Conservation (phyloP, 2,797 vertebrate genomes). For the Chloroceryle amazona region DNA sequence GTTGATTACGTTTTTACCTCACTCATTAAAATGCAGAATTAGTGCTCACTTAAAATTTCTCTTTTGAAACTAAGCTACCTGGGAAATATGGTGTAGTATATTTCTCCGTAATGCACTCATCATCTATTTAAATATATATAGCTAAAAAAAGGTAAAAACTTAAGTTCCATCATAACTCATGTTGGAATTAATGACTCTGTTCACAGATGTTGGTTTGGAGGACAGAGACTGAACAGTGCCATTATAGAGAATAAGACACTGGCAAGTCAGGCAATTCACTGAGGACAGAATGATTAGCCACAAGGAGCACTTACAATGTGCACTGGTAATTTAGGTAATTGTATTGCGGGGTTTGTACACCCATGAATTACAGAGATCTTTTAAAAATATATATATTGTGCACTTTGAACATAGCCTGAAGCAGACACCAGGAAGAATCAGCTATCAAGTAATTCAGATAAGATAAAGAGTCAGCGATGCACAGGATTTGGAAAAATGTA, state of each 20-base stretch:
- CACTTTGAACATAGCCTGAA: slow-evolving; percentile 87
- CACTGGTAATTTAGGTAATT: slow-evolving; percentile 87
- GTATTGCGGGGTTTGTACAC: slow-evolving; percentile 83
- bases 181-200: not conserved
- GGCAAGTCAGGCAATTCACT: slow-evolving; percentile 55
- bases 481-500: not conserved
- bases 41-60: not conserved
- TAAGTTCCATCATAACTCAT: not conserved
- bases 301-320: slow-evolving; percentile 77
- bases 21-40: not conserved
- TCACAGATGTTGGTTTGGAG: not conserved
- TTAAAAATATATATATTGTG: slow-evolving; percentile 79
- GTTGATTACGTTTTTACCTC: not conserved
- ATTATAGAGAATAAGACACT: slow-evolving; percentile 20
- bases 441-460: slow-evolving; percentile 67
- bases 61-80: not conserved
- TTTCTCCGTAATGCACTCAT: not conserved
- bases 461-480: slow-evolving; percentile 46
- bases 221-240: slow-evolving; percentile 14
- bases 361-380: slow-evolving; percentile 85
- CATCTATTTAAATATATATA: not conserved
- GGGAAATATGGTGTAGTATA: not conserved
- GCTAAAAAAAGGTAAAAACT: not conserved
- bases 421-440: slow-evolving; percentile 82
- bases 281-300: slow-evolving; percentile 74